Base-by-base conservation (phyloP, 2,797 vertebrate species). In the Hapalemur alaotrensis region DNA sequence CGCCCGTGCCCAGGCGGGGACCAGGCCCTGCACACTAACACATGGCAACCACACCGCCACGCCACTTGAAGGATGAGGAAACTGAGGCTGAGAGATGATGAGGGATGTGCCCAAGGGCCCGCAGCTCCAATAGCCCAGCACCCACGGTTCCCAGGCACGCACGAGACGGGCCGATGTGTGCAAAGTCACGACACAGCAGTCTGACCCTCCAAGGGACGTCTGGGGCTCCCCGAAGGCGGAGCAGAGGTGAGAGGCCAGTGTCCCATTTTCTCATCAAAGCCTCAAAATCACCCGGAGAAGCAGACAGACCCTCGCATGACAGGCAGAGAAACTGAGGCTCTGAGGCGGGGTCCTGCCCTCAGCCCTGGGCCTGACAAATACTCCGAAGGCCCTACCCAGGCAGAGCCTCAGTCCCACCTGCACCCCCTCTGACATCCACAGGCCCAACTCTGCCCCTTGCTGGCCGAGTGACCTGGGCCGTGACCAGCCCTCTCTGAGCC, bases 1-100 rank as follows among this genome's bases (percentile, higher is more conserved):
- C 0, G 1, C 48, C 61, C 5, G 0, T 0, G 6, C 12, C 9
- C 59, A 20, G 23, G 81, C 46, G 6, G 10, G 9, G 80, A 25
- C 5, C 0, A 5, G 14, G 38, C 41, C 61, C 46, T 3, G 0
- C 70, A 13, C 43, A 7, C 52, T 38, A n/a, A 59, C 2, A 30
- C 59, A 12, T 59, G 50, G 30, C 38, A 35, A 57, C 63, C 30
- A 14, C 5, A 0, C 4, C 2, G 17, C 8, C 2, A 5, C 11
- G 15, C 25, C 76, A 41, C 20, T 25, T 0, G n/a, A 38, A 69
- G 15, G 41, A 43, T 14, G 13, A 30, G n/a, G 20, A 82, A 43
- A 57, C 3, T 1, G 28, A 91, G 73, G 69, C 87, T 2, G 38
- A 30, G 57, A 38, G 59, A 81, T 4, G 32, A 15, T 5, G 0